Percentiles rank a stretch among this genome's conserved stretches.
These are phyloP conservation scores for Eretmochelys imbricata DNA, from an alignment of 2,113 vertebrate species.

Conservation along the genomic window DNA sequence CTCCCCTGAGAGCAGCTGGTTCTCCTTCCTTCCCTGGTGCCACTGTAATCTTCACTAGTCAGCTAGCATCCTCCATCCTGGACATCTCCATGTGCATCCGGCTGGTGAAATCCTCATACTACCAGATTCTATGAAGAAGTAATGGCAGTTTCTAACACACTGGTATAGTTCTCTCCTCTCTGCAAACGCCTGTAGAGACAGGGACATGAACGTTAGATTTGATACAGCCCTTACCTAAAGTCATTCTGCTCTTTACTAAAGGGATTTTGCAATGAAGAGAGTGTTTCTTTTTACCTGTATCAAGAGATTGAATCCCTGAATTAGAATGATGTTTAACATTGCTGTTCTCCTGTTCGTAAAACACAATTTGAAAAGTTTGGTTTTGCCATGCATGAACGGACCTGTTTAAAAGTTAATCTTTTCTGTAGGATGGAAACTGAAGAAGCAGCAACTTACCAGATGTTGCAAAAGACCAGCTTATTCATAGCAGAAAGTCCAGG, in stretches of 20 bases:
- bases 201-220: neutral
- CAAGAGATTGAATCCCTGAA: neutral
- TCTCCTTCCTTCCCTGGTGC: neutral
- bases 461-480: conserved; percentile 74
- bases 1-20: neutral
- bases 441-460: conserved; percentile 73
- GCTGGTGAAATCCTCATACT: neutral
- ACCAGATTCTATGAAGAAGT: neutral
- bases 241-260: neutral
- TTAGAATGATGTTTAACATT: neutral
- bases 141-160: neutral
- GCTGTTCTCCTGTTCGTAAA: neutral
- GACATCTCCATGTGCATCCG: neutral
- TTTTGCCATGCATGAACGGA: neutral
- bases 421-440: conserved; percentile 64
- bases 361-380: neutral
- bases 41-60: neutral
- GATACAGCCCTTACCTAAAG: neutral
- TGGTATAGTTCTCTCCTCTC: neutral
- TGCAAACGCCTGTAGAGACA: neutral
- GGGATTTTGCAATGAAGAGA: neutral
- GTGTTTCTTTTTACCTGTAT: neutral
- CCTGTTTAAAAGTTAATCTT: conserved; percentile 62
- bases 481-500: conserved; percentile 76
- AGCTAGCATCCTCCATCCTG: neutral